Percentiles rank a stretch among this genome's conserved stretches.
These are phyloP conservation scores for Kobus ellipsiprymnus DNA, from an alignment of 2,113 vertebrate genomes.

Conservation along the genomic window DNA sequence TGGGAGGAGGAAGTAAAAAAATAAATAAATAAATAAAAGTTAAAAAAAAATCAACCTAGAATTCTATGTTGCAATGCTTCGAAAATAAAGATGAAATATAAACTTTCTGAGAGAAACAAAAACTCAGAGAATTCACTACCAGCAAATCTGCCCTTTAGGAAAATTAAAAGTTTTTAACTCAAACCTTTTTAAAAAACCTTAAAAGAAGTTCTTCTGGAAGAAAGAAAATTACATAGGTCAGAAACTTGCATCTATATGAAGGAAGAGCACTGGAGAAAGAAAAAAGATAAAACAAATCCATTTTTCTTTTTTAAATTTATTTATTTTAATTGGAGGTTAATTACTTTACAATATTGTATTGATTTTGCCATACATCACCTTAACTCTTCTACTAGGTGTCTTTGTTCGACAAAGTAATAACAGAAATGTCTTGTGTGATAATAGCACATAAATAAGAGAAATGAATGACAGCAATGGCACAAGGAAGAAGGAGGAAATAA, in stretches of 20 bases:
- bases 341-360: too few species aligned
- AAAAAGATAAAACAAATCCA: neutral
- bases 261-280: neutral
- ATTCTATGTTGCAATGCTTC: neutral
- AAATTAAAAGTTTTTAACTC: neutral
- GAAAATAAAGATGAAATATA: neutral
- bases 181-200: neutral
- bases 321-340: too few species aligned
- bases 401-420: neutral
- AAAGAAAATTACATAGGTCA: neutral
- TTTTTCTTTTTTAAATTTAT: too few species aligned
- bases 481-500: neutral
- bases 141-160: neutral
- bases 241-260: neutral
- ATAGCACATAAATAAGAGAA: neutral
- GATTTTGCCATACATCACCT: neutral
- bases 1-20: too few species aligned
- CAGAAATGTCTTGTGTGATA: neutral
- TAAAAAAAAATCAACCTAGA: neutral
- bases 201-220: neutral
- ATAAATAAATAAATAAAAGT: too few species aligned
- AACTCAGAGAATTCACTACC: neutral
- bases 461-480: neutral
- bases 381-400: neutral
- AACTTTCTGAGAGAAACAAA: neutral